Base-by-base conservation (phyloP, 2,113 vertebrate species). In the Hassar affinis region DNA sequence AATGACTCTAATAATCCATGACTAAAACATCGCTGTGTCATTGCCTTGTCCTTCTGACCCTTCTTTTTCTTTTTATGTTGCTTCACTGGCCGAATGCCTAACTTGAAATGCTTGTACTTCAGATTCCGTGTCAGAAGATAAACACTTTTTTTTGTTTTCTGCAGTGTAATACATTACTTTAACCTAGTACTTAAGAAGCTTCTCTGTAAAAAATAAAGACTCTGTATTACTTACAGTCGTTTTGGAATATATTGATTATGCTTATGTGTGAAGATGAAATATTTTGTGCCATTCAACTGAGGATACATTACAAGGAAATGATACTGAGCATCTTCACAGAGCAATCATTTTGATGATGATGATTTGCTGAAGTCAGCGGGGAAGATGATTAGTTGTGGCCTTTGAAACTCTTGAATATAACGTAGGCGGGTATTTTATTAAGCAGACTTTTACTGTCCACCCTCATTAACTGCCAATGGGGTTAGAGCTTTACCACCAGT, bases 11-110 rank as follows among this genome's bases (percentile, higher is more conserved):
- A 84, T 84, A 30, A 30, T 30, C 51, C 49, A 27, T 52, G 47
- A 80, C 30, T 71, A 35, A 85, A 77, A 66, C 10, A n/a, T 52
- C 64, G 42, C 47, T 49, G 14, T 64, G 54, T 56, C 52, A 57
- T 30, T 57, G 30, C 30, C 20, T 6, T 78, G 62, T 49, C 30
- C 15, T 69, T 2, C 35, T 47, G n/a, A 33, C 27, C n/a, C 38
- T 42, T 42, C 38, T 57, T 57, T 71, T n/a, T 72, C 15, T 72
- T 38, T 10, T 68, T 38, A 18, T 22, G 64, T 18, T 68, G 62
- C 62, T 35, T 15, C 33, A 5, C 30, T 66, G 15, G 6, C 6
- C 6, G 22, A 10, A 10, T 68, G 64, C 35, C 64, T 10, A 20
- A 42, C 18, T 12, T 20, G 7, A 66, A 66, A 68, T 38, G 35